Evolutionary conservation across 2,888 invertebrate species (phyloP).

Genomic region (Dolichomitus sp.): DNA sequence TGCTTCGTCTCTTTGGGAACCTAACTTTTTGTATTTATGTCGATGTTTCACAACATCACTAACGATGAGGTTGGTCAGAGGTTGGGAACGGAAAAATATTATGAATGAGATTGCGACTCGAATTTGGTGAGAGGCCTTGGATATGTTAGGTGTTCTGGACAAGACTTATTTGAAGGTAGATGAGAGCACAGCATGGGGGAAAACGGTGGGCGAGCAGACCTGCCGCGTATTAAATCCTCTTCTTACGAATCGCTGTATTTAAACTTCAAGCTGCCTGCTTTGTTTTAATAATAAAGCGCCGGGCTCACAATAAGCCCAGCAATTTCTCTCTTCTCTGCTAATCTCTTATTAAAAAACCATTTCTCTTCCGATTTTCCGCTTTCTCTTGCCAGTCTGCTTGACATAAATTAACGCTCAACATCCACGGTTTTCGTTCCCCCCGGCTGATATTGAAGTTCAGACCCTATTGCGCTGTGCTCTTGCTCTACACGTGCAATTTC

Average conservation of each 20-base stretch:
- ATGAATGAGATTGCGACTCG: neutral
- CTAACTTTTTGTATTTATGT: neutral
- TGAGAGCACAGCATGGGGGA: neutral
- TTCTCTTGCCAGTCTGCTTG: neutral
- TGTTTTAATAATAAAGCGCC: neutral
- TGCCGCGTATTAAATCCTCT: neutral
- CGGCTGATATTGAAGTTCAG: neutral
- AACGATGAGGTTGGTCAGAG: neutral
- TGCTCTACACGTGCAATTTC: neutral
- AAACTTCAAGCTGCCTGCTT: neutral
- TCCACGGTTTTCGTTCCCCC: neutral
- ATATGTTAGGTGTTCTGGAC: neutral
- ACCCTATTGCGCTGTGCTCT: neutral
- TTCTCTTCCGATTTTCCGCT: neutral
- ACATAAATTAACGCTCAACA: neutral
- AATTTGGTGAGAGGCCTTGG: neutral
- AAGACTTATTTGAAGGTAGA: neutral
- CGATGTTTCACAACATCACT: neutral
- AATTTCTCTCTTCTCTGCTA: neutral
- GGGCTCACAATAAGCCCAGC: neutral
- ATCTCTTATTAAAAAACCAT: neutral
- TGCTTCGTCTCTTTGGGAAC: neutral
- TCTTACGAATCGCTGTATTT: neutral
- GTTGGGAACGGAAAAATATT: neutral
- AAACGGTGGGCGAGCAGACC: neutral